Base-by-base conservation (phyloP, 1,140 invertebrate genomes). In the Reticulitermes speratus region DNA sequence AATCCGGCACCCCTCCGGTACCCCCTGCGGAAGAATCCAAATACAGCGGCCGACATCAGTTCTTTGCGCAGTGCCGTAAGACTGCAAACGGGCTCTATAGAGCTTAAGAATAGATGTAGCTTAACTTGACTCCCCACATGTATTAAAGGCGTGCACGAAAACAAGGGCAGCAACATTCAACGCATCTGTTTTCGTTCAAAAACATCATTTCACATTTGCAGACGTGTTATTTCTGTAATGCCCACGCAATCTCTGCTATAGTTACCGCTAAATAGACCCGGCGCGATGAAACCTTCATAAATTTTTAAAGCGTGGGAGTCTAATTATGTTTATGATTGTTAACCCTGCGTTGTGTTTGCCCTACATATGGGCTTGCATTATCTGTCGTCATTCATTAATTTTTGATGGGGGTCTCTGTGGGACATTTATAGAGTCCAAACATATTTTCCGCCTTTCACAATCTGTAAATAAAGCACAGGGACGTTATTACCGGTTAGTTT, bases 381-480 rank as follows among this genome's bases (percentile, higher is more conserved):
- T 75, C 65, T 75, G n/a, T 75, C 65, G 65, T 75, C 5, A n/a
- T 30, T 75, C 30, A 75, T 75, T 75, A 75, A 75, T 75, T 30
- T 75, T 75, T 75, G 65, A 75, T 75, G n/a, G n/a, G 25, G 65
- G 65, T 75, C 65, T 75, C 65, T 25, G 65, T 75, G 65, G 65
- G 65, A 75, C 65, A 75, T 75, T 75, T 75, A 75, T 75, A 30
- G 65, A 16, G 65, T 75, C 65, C 65, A 75, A 75, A 75, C 65
- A 75, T 30, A 75, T 75, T 75, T 75, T 75, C 25, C 65, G 14
- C 65, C n/a, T 75, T 75, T 30, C 65, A 75, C 65, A 75, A 75
- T 75, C 65, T 75, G 25, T 75, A 75, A 75, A 75, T 75, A 75
- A 65, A 75, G n/a, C 14, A 16, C 65, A 30, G 25, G n/a, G 16